Evolutionary conservation across 2,113 vertebrate species (phyloP), one percentile per base, ranked within the genome.

Genomic region (Campylorhamphus procurvoides): DNA sequence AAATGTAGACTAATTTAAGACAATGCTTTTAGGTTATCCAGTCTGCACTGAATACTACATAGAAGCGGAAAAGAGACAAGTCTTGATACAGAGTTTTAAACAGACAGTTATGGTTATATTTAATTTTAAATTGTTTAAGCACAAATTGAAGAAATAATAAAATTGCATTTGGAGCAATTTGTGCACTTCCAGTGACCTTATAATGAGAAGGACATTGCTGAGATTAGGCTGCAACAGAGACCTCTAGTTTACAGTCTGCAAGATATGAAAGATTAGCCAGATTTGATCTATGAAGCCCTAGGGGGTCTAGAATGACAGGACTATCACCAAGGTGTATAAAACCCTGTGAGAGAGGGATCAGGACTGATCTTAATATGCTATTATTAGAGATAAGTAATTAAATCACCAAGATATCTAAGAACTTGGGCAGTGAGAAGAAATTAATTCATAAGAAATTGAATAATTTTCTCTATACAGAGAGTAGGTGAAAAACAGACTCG

Each of bases 301-400:
- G 37, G 18, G 62, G 24, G 7, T 66, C 55, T 68, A 75, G 73
- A 85, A 83, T 68, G 59, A 72, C 24, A 33, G 11, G 9, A 22
- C 6, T 86, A 44, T 75, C 40, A 76, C 72, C 35, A 89, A 90
- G 44, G 47, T 94, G 9, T 75, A 37, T 37, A 42, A 93, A 79
- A 83, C 19, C 37, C 49, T 84, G 40, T 7, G 44, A 95, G 59
- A 68, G 14, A 90, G 37, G 11, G 53, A 58, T 59, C 44, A 52
- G 24, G 68, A 58, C 12, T 90, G 60, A 78, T 89, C 50, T 12
- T 89, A 87, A 62, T 77, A 63, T 53, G 15, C 47, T 94, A 8
- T 86, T 59, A 79, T 90, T 88, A 91, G 73, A 90, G 44, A 68
- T 64, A 86, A 91, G 77, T 93, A 67, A 93, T 85, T 94, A 93